phyloP scores from a whole-genome alignment of 2,113 vertebrate species.

The Gavia stellata region DNA sequence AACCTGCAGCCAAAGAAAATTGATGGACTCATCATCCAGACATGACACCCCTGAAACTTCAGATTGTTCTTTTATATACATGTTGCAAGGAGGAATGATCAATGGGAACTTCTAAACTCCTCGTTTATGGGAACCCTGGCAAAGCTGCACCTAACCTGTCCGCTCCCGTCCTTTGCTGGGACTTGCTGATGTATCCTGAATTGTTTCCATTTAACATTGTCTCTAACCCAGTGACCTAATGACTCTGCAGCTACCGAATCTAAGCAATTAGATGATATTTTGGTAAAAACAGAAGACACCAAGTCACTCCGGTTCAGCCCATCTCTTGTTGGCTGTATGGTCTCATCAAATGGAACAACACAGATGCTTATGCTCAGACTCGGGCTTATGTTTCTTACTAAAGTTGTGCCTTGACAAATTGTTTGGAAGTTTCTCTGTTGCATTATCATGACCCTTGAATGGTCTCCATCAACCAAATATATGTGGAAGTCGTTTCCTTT shows the following conservation, averaged over 20 bases:
- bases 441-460: neutral
- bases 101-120: neutral
- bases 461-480: neutral
- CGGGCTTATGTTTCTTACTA: neutral
- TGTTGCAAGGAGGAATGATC: constrained; percentile 2
- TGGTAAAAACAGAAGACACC: neutral
- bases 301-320: neutral
- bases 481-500: neutral
- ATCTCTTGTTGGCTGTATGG: neutral
- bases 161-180: neutral
- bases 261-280: neutral
- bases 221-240: neutral
- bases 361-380: neutral
- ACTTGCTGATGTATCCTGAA: neutral
- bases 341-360: neutral
- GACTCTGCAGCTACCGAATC: neutral
- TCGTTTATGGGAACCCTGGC: neutral
- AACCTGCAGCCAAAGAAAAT: constrained; percentile 47
- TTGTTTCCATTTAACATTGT: neutral
- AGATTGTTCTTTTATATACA: constrained; percentile 12
- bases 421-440: neutral
- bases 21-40: constrained; percentile 42
- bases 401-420: neutral
- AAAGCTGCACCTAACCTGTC: neutral
- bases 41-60: constrained; percentile 26